phyloP scores from a whole-genome alignment of 2,113 vertebrate genomes.

The Xenus cinereus region DNA sequence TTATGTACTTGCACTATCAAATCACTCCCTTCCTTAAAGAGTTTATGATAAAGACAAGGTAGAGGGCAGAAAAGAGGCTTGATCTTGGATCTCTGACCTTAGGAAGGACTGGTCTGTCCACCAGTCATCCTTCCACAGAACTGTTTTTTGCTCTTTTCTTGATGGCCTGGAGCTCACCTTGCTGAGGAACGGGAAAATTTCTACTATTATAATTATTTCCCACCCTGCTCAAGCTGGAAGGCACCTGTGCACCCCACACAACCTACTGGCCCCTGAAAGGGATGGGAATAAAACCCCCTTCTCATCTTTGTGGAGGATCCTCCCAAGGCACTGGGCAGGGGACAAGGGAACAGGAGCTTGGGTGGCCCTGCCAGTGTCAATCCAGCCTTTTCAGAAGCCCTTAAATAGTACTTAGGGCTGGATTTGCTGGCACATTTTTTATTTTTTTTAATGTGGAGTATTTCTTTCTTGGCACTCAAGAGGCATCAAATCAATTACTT shows the following conservation, averaged over 20 bases:
- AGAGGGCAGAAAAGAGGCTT: neutral
- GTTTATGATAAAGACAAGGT: neutral
- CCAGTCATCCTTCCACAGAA: neutral
- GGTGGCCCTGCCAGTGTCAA: neutral
- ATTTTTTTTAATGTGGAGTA: neutral
- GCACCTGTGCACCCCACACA: neutral
- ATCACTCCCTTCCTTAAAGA: neutral
- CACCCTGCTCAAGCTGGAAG: neutral
- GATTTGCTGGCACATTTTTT: neutral
- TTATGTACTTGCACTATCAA: neutral
- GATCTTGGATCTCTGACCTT: neutral
- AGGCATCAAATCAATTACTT: neutral
- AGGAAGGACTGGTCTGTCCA: neutral
- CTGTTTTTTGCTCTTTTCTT: neutral
- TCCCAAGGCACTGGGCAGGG: neutral
- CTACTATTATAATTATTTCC: neutral
- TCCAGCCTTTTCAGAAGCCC: neutral
- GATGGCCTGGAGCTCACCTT: neutral
- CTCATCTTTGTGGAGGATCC: neutral
- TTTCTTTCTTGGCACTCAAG: constrained; percentile 7
- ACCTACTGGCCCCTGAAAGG: neutral
- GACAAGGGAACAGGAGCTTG: neutral
- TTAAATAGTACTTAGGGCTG: neutral
- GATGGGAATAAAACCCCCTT: neutral
- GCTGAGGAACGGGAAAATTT: neutral